These are phyloP conservation scores for Saturnia japonica DNA, from an alignment of 2,888 invertebrate species.

Conservation along the genomic window DNA sequence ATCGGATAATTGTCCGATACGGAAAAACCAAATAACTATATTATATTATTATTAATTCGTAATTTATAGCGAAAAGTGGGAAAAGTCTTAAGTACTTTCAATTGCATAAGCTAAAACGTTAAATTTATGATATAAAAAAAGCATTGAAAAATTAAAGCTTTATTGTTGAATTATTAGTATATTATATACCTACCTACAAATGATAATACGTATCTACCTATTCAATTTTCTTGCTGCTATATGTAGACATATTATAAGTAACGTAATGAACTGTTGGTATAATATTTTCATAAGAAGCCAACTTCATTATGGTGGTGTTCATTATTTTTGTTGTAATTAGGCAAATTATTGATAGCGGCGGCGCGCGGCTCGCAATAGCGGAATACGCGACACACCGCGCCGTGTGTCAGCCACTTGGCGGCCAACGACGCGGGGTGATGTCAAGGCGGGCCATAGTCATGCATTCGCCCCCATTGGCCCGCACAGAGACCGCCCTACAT, in stretches of 20 bases:
- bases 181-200: neutral
- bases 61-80: neutral
- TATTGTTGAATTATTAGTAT: no score
- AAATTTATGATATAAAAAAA: neutral
- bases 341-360: constrained; percentile 65
- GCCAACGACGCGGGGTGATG: constrained; percentile 26
- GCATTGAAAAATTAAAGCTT: neutral
- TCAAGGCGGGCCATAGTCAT: constrained; percentile 32
- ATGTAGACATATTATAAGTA: neutral
- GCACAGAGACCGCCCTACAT: constrained; percentile 46
- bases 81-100: neutral
- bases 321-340: constrained; percentile 77
- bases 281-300: constrained; percentile 33
- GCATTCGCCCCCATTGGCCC: constrained; percentile 54
- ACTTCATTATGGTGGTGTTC: constrained; percentile 61
- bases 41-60: neutral
- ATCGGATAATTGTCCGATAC: neutral
- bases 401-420: constrained; percentile 23
- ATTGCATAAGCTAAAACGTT: neutral
- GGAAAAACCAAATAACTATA: neutral
- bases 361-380: constrained; percentile 25
- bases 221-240: neutral
- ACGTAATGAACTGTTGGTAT: constrained; percentile 10
- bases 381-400: constrained; percentile 27
- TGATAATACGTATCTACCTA: neutral